These are phyloP conservation scores for Lineus longissimus DNA, from an alignment of 1,140 invertebrate species.

Conservation along the genomic window DNA sequence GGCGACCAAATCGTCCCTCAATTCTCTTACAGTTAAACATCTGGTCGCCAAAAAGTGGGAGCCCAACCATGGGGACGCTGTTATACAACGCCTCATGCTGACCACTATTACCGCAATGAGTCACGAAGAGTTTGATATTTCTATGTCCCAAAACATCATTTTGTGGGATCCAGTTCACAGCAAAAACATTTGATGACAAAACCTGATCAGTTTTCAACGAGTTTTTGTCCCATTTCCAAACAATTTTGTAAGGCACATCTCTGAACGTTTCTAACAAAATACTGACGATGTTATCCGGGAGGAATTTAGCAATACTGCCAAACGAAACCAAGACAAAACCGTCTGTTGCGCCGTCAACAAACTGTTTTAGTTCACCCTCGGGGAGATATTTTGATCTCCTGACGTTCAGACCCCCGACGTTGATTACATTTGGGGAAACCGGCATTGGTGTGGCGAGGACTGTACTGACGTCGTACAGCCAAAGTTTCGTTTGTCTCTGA, in stretches of 20 bases:
- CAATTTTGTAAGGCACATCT: neutral
- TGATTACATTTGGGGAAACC: slow-evolving; percentile 9
- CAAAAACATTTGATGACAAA: neutral
- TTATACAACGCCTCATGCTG: slow-evolving; percentile 27
- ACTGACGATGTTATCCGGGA: neutral
- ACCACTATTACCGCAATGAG: slow-evolving; percentile 35
- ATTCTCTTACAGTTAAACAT: slow-evolving; percentile 19
- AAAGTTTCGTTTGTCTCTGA: neutral
- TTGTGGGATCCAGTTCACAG: slow-evolving; percentile 65
- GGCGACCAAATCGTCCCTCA: slow-evolving; percentile 20
- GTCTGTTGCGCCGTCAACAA: neutral
- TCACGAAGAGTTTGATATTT: slow-evolving; percentile 29
- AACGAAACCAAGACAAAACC: neutral
- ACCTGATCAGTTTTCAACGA: neutral
- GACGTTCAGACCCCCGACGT: neutral
- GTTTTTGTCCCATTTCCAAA: neutral
- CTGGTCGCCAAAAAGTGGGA: slow-evolving; percentile 22
- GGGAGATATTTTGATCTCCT: neutral
- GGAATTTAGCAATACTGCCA: neutral
- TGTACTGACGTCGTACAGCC: neutral
- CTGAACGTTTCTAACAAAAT: neutral
- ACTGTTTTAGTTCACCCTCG: neutral
- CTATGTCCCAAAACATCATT: slow-evolving; percentile 38
- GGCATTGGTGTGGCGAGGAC: neutral
- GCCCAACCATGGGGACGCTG: slow-evolving; percentile 30